These are phyloP conservation scores for Chionomys nivalis DNA, from an alignment of 2,113 vertebrate genomes.

Conservation along the genomic window DNA sequence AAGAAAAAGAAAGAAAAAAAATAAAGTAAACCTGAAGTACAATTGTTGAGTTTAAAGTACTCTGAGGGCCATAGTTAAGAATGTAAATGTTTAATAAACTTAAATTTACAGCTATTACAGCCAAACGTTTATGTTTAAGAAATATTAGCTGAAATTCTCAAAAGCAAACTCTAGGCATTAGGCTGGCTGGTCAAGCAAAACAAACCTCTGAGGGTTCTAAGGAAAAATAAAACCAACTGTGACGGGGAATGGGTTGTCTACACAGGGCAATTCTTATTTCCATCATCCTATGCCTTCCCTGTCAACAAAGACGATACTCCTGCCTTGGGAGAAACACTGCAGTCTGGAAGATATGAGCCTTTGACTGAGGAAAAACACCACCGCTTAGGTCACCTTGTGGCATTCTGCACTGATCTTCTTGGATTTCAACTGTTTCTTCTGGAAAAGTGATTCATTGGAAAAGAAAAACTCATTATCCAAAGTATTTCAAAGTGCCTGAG, in stretches of 20 bases:
- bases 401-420: slow-evolving; percentile 34
- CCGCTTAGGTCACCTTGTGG: slow-evolving; percentile 40
- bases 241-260: neutral
- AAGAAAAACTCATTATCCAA: slow-evolving; percentile 25
- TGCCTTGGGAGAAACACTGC: slow-evolving; percentile 3
- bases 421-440: slow-evolving; percentile 58
- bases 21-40: slow-evolving; percentile 62
- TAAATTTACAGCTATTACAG: slow-evolving; percentile 66
- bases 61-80: slow-evolving; percentile 60
- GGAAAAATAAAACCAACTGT: slow-evolving; percentile 4
- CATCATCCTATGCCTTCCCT: neutral
- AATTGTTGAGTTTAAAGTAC: slow-evolving; percentile 66
- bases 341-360: slow-evolving; percentile 55
- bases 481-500: neutral
- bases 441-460: slow-evolving; percentile 56
- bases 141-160: slow-evolving; percentile 67
- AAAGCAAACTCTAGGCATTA: slow-evolving; percentile 56
- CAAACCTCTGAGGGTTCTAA: neutral
- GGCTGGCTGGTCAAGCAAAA: slow-evolving; percentile 38
- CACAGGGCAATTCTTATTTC: neutral
- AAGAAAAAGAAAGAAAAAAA: too few species aligned
- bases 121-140: slow-evolving; percentile 71
- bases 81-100: slow-evolving; percentile 78
- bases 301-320: neutral
- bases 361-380: slow-evolving; percentile 52